A percentile compares a stretch with the other conserved stretches of the same genome.
phyloP scores from a whole-genome alignment of 2,888 invertebrate genomes.

The Heteromyza rotundicornis region DNA sequence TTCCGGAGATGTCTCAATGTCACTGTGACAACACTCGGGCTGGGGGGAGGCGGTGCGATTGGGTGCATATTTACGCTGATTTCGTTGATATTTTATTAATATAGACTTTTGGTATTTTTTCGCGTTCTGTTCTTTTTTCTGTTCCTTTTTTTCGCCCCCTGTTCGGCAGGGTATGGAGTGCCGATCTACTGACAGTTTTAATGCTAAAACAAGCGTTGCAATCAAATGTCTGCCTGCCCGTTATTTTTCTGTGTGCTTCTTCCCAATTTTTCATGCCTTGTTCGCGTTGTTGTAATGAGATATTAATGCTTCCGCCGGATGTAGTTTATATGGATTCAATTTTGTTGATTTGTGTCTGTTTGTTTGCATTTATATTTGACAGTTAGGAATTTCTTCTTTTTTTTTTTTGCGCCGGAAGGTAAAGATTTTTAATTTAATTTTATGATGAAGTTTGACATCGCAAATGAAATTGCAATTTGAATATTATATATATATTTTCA shows the following conservation, averaged over 20 bases:
- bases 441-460: no score
- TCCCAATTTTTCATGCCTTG: neutral
- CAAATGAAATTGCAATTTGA: no score
- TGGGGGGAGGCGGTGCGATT: conserved; percentile 1
- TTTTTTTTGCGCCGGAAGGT: no score
- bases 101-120: conserved; percentile 7
- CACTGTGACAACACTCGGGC: conserved; percentile 17
- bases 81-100: conserved; percentile 20
- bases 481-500: no score
- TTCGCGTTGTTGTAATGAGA: conserved; percentile 4
- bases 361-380: no score
- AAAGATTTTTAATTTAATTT: no score
- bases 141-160: neutral
- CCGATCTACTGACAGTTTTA: conserved; percentile 16
- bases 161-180: neutral
- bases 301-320: conserved; percentile 5
- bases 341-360: no score
- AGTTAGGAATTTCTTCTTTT: no score
- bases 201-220: conserved; percentile 20
- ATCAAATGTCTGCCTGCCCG: conserved; percentile 13
- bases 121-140: neutral
- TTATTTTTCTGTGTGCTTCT: neutral
- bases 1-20: conserved; percentile 18
- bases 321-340: neutral
- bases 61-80: conserved; percentile 10